A percentile compares a stretch with the other conserved stretches of the same genome.
Conservation (phyloP, 2,797 vertebrate species). For the Toxotes lorentzi region DNA sequence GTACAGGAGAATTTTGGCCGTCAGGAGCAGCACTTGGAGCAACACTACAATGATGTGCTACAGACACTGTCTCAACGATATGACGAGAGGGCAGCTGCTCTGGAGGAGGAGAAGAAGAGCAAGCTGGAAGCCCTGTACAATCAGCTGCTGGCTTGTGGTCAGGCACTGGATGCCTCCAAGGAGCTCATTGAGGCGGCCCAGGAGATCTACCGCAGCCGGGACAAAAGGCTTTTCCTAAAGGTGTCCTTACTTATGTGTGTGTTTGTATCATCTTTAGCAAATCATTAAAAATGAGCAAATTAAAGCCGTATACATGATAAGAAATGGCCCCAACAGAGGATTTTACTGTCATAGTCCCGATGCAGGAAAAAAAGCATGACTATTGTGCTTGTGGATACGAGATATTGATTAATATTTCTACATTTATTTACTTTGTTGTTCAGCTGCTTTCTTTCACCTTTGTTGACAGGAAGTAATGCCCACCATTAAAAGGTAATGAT, state of each 20-base stretch:
- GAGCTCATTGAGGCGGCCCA: constrained; percentile 92
- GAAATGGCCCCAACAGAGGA: neutral
- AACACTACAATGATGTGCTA: constrained; percentile 92
- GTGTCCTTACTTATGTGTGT: constrained; percentile 71
- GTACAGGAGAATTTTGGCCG: constrained; percentile 95
- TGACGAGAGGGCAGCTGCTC: constrained; percentile 85
- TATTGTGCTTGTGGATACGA: neutral
- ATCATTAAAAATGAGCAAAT: neutral
- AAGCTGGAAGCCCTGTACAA: constrained; percentile 92
- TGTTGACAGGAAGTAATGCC: constrained; percentile 87
- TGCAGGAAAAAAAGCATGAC: neutral
- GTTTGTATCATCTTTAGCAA: neutral
- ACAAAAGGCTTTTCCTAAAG: constrained; percentile 91
- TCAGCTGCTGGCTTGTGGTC: constrained; percentile 92
- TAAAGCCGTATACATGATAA: neutral
- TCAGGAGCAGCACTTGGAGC: constrained; percentile 95
- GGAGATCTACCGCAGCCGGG: constrained; percentile 85
- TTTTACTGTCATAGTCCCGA: neutral
- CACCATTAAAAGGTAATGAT: constrained; percentile 90
- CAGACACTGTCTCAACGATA: constrained; percentile 91
- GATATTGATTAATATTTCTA: constrained; percentile 5
- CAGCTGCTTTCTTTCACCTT: constrained; percentile 61
- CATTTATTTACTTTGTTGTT: constrained; percentile 19
- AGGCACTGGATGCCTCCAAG: constrained; percentile 89
- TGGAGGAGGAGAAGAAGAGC: constrained; percentile 92